Conservation (phyloP, 2,888 invertebrate species). For the Epistrophe eligans region DNA sequence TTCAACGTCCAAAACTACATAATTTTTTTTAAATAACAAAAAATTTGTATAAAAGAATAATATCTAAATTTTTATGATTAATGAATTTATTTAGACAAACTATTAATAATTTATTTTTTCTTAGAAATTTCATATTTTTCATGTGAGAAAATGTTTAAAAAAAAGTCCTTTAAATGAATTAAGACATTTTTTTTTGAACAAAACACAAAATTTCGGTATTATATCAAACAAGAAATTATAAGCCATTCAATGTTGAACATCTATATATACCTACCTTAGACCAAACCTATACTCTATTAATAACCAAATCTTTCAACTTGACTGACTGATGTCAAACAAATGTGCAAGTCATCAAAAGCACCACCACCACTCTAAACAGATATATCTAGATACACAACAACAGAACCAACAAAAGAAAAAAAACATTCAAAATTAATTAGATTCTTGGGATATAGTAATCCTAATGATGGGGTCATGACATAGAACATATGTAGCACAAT, state of each 20-base stretch:
- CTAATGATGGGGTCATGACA: slow-evolving; percentile 75
- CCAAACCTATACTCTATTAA: slow-evolving; percentile 32
- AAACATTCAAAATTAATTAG: slow-evolving; percentile 73
- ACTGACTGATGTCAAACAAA: slow-evolving; percentile 72
- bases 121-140: slow-evolving; percentile 6
- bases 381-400: slow-evolving; percentile 8
- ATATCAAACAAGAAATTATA: slow-evolving; percentile 22
- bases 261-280: neutral
- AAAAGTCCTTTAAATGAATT: slow-evolving; percentile 23
- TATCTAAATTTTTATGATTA: neutral
- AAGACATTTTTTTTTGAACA: slow-evolving; percentile 22
- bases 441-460: slow-evolving; percentile 60
- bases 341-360: slow-evolving; percentile 72
- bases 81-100: neutral
- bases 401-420: neutral
- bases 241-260: slow-evolving; percentile 32
- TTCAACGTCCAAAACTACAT: no score
- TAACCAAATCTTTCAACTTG: slow-evolving; percentile 56
- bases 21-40: no score
- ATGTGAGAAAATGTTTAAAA: neutral
- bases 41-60: neutral
- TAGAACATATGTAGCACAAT: slow-evolving; percentile 73
- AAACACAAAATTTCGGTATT: neutral
- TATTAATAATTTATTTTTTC: slow-evolving; percentile 1
- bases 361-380: slow-evolving; percentile 27